Conservation (phyloP, 2,888 invertebrate species). For the Drosophila meridiana region DNA sequence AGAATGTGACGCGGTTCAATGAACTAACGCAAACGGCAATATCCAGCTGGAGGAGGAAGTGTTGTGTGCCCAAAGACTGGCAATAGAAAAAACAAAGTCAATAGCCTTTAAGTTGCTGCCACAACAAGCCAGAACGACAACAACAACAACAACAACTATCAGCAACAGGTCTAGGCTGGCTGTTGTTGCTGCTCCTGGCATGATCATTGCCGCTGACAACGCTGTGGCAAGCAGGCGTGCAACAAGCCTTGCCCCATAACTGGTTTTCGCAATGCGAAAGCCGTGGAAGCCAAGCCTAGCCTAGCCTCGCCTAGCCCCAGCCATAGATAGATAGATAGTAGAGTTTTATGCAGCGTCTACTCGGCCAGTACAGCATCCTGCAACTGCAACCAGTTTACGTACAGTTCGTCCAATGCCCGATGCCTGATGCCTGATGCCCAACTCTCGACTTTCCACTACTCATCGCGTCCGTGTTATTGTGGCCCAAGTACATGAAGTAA, state of each 20-base stretch:
- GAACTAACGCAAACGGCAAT: constrained; percentile 56
- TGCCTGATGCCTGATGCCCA: constrained; percentile 13
- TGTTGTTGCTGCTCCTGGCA: constrained; percentile 67
- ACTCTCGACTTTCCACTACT: constrained; percentile 50
- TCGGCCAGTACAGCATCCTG: constrained; percentile 49
- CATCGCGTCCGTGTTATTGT: constrained; percentile 72
- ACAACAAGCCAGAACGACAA: constrained; percentile 34
- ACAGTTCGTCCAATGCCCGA: constrained; percentile 52
- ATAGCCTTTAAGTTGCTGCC: constrained; percentile 66
- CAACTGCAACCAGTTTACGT: constrained; percentile 74
- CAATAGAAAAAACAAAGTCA: constrained; percentile 77
- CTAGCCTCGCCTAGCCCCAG: constrained; percentile 23
- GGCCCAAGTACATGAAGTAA: constrained; percentile 79
- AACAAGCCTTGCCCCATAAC: constrained; percentile 76
- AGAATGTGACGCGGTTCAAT: constrained; percentile 67
- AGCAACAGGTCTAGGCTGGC: constrained; percentile 71
- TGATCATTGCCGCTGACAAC: constrained; percentile 64
- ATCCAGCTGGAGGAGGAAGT: constrained; percentile 69
- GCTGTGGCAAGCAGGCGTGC: constrained; percentile 48
- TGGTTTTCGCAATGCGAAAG: constrained; percentile 50
- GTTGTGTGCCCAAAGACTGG: constrained; percentile 60
- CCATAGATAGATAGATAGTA: constrained; percentile 76
- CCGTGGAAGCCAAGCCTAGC: constrained; percentile 19
- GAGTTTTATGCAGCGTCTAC: constrained; percentile 39
- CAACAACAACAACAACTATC: constrained; percentile 28